Percentiles rank a stretch among this genome's conserved stretches.
phyloP scores from a whole-genome alignment of 2,797 vertebrate species.

The Sebastes trivittatus region DNA sequence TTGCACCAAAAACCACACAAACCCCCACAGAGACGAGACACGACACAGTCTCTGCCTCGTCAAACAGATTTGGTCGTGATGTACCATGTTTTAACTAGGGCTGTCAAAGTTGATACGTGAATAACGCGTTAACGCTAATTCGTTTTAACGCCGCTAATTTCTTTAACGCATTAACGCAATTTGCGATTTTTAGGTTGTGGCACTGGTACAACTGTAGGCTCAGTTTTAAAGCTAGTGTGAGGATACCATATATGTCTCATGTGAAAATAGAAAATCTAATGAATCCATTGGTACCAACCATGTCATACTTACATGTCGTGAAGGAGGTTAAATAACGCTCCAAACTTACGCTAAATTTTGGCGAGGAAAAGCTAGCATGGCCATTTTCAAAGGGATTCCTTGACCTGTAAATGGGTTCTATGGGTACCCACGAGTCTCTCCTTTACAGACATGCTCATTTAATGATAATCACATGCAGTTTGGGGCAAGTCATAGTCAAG shows the following conservation, averaged over 20 bases:
- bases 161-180: too few species aligned
- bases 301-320: neutral
- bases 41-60: neutral
- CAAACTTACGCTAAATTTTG: neutral
- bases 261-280: neutral
- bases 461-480: neutral
- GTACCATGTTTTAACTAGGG: neutral
- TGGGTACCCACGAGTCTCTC: neutral
- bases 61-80: slow-evolving; percentile 10
- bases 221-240: too few species aligned
- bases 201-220: too few species aligned
- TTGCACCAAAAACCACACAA: slow-evolving; percentile 2
- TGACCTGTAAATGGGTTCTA: neutral
- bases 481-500: neutral
- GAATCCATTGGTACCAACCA: neutral
- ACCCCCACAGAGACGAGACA: neutral
- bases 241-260: too few species aligned
- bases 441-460: neutral
- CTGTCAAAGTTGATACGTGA: rapidly evolving
- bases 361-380: neutral
- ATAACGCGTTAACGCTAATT: too few species aligned
- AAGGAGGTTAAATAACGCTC: neutral
- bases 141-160: too few species aligned
- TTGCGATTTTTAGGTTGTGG: too few species aligned
- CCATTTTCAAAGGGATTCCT: neutral